Conservation (phyloP, 2,113 vertebrate species). For the Melanerpes aurifrons region DNA sequence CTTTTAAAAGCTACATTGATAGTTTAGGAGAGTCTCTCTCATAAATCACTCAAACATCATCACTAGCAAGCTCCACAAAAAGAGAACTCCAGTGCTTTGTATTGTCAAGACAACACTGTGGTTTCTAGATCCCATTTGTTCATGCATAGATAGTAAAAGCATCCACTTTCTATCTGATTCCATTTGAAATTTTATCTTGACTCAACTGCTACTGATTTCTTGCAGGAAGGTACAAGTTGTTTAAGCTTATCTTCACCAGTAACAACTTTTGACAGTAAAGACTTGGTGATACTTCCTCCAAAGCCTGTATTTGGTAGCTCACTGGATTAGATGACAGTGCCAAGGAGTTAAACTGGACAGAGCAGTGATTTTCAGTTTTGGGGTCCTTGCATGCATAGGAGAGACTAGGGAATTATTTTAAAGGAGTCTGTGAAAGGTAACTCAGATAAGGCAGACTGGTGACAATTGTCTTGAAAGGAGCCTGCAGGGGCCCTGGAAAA, state of each 20-base stretch:
- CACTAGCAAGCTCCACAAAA: slow-evolving; percentile 41
- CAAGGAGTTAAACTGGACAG: neutral
- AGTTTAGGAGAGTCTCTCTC: slow-evolving; percentile 41
- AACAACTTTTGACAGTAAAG: slow-evolving; percentile 24
- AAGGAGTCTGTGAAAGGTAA: neutral
- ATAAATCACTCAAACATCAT: slow-evolving; percentile 46
- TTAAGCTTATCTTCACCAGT: slow-evolving; percentile 18
- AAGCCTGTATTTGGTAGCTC: slow-evolving; percentile 6
- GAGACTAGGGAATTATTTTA: neutral
- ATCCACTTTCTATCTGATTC: slow-evolving; percentile 58
- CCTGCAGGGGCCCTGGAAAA: neutral
- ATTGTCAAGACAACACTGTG: slow-evolving; percentile 63
- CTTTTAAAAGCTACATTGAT: slow-evolving; percentile 65
- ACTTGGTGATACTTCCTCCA: neutral
- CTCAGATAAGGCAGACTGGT: neutral
- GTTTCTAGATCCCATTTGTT: slow-evolving; percentile 54
- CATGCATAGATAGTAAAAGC: slow-evolving; percentile 33
- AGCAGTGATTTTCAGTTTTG: neutral
- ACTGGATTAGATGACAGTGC: neutral
- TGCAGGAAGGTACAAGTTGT: slow-evolving; percentile 9
- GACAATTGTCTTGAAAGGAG: neutral
- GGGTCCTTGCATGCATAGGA: neutral
- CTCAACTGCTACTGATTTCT: slow-evolving; percentile 29
- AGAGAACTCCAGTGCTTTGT: slow-evolving; percentile 37
- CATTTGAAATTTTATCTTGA: slow-evolving; percentile 60